Evolutionary conservation across 2,113 vertebrate species (phyloP).

Genomic region (Syngnathus typhle): DNA sequence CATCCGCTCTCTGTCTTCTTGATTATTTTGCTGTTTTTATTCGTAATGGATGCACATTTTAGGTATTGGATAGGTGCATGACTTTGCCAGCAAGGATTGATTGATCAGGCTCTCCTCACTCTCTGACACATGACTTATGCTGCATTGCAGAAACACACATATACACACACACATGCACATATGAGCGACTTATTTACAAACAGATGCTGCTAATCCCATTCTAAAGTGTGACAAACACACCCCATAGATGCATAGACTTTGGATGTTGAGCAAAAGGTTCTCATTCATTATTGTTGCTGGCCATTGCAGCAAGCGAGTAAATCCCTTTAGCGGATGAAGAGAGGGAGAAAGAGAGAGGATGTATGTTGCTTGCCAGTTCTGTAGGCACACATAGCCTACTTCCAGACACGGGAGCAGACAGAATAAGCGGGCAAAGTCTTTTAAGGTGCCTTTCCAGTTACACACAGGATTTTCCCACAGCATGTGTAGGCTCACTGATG

Average conservation of each 20-base stretch:
- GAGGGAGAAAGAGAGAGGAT: conserved; percentile 10
- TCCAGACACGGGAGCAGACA: conserved; percentile 21
- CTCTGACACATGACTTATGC: background rate
- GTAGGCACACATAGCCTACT: conserved; percentile 19
- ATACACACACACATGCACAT: background rate
- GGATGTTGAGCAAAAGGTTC: conserved; percentile 35
- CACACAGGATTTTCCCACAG: conserved; percentile 24
- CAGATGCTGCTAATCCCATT: conserved; percentile 33
- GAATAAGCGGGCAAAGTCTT: conserved; percentile 8
- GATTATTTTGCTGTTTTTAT: background rate
- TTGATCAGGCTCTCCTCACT: background rate
- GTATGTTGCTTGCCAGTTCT: conserved; percentile 21
- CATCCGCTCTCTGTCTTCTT: background rate
- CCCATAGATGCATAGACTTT: conserved; percentile 22
- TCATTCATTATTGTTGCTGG: conserved; percentile 44
- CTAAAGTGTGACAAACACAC: conserved; percentile 45
- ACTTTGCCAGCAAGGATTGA: conserved; percentile 1
- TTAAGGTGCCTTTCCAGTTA: conserved; percentile 2
- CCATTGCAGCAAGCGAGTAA: conserved; percentile 34
- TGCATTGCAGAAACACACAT: conserved; percentile 2
- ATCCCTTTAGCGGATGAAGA: conserved; percentile 43
- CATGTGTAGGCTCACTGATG: background rate
- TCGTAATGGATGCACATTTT: background rate
- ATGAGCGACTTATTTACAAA: conserved; percentile 24
- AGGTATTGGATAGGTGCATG: background rate